These are phyloP conservation scores for Etheostoma nigrum DNA, from an alignment of 2,797 vertebrate species.

Conservation along the genomic window DNA sequence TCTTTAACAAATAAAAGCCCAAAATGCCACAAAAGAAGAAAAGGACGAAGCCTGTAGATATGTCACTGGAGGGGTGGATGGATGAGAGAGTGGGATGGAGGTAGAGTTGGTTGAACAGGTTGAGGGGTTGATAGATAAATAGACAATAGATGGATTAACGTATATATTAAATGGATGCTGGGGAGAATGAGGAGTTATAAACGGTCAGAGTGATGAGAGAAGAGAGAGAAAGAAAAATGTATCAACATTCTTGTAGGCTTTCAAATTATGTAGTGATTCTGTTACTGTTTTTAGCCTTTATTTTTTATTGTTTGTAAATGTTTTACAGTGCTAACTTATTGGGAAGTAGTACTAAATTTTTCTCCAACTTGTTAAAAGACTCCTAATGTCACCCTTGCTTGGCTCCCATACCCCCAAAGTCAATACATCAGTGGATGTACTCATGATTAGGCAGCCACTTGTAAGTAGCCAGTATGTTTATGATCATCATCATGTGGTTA, in stretches of 20 bases:
- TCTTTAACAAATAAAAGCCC: no score
- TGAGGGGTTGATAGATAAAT: constrained; percentile 21
- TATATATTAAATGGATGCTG: constrained; percentile 9
- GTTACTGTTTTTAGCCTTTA: neutral
- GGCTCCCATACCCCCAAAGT: neutral
- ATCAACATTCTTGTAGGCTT: neutral
- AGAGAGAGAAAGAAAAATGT: neutral
- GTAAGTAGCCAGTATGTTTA: neutral
- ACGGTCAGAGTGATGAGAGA: neutral
- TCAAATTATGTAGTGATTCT: neutral
- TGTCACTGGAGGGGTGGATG: constrained; percentile 20
- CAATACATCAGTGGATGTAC: neutral
- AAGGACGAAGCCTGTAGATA: constrained; percentile 40
- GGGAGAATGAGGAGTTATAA: constrained; percentile 13
- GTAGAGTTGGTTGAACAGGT: constrained; percentile 31
- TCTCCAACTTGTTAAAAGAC: neutral
- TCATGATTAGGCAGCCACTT: neutral
- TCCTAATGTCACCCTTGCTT: neutral
- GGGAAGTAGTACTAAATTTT: no score
- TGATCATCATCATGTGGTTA: neutral
- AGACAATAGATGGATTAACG: constrained; percentile 21
- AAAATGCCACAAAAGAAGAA: no score
- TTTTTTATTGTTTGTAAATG: neutral
- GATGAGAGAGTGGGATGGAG: constrained; percentile 4
- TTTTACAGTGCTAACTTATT: neutral